These are phyloP conservation scores for Rhinoraja longicauda DNA, from an alignment of 2,797 vertebrate species.

Conservation along the genomic window DNA sequence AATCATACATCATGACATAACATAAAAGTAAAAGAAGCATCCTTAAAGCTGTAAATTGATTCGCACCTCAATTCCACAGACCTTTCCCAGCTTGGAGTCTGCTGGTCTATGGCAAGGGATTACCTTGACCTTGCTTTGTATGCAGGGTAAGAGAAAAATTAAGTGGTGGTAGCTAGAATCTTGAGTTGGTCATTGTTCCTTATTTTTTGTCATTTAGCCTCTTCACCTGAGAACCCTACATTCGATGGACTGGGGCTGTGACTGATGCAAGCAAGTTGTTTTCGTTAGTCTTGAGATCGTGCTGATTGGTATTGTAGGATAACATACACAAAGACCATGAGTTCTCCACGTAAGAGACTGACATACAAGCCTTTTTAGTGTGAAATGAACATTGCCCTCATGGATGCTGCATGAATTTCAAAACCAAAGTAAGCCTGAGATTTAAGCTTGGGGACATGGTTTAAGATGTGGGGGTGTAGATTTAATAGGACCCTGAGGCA, in stretches of 20 bases:
- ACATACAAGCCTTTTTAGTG: neutral
- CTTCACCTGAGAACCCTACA: neutral
- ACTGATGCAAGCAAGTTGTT: neutral
- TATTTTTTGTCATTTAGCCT: too few relatives aligned
- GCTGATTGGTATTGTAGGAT: neutral
- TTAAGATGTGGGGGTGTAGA: too few relatives aligned
- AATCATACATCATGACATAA: too few relatives aligned
- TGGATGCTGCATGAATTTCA: neutral
- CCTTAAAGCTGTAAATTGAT: too few relatives aligned
- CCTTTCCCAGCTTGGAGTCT: neutral
- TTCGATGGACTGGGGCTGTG: neutral
- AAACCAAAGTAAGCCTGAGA: neutral
- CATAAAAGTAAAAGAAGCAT: too few relatives aligned
- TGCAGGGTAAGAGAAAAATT: too few relatives aligned
- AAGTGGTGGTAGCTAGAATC: too few relatives aligned
- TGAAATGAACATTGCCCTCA: neutral
- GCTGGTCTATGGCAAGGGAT: neutral
- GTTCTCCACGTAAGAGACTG: neutral
- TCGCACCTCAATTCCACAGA: neutral
- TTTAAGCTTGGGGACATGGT: neutral
- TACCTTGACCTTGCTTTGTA: neutral
- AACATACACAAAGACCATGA: neutral
- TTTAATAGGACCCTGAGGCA: too few relatives aligned
- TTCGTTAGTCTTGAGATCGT: neutral
- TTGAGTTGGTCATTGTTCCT: too few relatives aligned